Conservation (phyloP, 2,113 vertebrate species). For the Cygnus atratus region DNA sequence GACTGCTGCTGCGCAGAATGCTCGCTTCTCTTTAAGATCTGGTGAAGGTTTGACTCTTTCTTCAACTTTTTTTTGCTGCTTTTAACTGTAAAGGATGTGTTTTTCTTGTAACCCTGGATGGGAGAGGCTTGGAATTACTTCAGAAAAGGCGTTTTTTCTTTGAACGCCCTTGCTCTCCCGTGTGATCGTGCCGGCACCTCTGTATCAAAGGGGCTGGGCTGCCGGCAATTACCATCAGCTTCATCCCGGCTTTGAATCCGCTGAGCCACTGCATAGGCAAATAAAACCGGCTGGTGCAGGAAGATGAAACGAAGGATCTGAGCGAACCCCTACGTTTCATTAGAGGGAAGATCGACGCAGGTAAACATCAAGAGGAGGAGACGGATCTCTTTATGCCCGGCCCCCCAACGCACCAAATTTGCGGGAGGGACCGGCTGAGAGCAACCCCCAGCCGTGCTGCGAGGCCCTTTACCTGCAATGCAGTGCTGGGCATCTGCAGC, state of each 20-base stretch:
- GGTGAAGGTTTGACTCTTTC: not conserved
- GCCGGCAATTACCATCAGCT: not conserved
- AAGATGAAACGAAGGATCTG: constrained; percentile 16
- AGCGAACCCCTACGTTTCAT: not conserved
- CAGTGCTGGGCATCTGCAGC: constrained; percentile 82
- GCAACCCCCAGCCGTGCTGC: constrained; percentile 43
- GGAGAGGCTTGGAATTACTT: constrained; percentile 3
- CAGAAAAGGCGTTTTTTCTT: constrained; percentile 6
- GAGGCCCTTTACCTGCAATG: constrained; percentile 86
- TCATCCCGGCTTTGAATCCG: not conserved
- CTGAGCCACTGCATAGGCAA: constrained; percentile 39
- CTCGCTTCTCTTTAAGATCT: not conserved
- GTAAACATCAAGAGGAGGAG: constrained; percentile 25
- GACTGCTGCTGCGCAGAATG: not conserved
- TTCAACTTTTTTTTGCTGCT: not conserved
- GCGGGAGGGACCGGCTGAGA: constrained; percentile 47
- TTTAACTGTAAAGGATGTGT: not conserved
- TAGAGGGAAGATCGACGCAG: not conserved
- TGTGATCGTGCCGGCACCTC: not conserved
- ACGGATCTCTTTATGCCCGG: not conserved
- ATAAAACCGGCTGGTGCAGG: constrained; percentile 46
- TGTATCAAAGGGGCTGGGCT: not conserved
- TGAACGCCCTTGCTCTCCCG: not conserved
- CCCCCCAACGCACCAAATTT: constrained; percentile 11
- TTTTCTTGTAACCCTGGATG: not conserved